phyloP scores from a whole-genome alignment of 2,888 invertebrate species.

The Lissonota sp. region DNA sequence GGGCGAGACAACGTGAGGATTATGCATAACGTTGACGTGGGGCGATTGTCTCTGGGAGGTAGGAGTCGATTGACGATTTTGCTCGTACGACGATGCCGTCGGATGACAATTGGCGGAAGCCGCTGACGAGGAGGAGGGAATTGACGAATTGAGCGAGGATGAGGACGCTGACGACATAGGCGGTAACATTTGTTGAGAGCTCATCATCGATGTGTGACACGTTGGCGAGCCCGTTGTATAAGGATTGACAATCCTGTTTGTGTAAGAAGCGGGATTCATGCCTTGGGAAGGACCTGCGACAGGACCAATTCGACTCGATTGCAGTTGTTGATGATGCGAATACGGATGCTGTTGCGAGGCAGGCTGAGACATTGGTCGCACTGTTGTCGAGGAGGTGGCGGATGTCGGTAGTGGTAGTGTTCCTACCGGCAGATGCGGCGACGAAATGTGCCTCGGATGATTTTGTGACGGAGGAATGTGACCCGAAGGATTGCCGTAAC shows the following conservation, averaged over 20 bases:
- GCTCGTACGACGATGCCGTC: constrained; percentile 67
- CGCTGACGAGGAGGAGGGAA: constrained; percentile 43
- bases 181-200: constrained; percentile 74
- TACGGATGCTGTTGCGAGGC: constrained; percentile 63
- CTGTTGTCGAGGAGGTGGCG: constrained; percentile 52
- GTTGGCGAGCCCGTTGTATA: constrained; percentile 63
- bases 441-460: constrained; percentile 79
- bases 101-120: constrained; percentile 66
- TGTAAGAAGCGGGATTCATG: constrained; percentile 67
- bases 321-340: constrained; percentile 73
- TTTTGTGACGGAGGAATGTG: constrained; percentile 80
- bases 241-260: constrained; percentile 50
- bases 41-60: constrained; percentile 77
- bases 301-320: constrained; percentile 75
- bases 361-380: constrained; percentile 76
- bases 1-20: constrained; percentile 75
- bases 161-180: constrained; percentile 62
- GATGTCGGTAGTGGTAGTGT: constrained; percentile 63
- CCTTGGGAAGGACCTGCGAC: constrained; percentile 52
- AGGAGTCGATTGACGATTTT: constrained; percentile 73
- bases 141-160: constrained; percentile 14
- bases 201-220: constrained; percentile 60
- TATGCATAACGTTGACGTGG: constrained; percentile 74
- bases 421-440: constrained; percentile 73
- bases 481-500: constrained; percentile 72